These are phyloP conservation scores for Catostomus latipinnis DNA, from an alignment of 2,797 vertebrate genomes.

Conservation along the genomic window DNA sequence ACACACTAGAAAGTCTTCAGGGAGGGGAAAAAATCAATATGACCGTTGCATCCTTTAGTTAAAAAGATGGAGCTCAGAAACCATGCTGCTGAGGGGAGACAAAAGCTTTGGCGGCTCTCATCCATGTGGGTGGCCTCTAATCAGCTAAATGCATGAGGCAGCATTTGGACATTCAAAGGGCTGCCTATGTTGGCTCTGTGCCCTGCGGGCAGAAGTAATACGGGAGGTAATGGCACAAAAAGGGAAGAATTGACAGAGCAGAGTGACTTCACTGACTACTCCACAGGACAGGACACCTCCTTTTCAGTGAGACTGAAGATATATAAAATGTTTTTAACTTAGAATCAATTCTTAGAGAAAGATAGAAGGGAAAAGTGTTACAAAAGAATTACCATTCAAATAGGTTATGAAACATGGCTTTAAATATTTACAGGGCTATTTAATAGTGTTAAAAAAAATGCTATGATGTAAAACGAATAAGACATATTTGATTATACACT, in stretches of 20 bases:
- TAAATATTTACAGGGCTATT: not conserved
- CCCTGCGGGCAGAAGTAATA: slow-evolving; percentile 51
- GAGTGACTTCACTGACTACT: slow-evolving; percentile 1
- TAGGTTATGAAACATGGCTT: no score
- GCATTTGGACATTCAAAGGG: slow-evolving; percentile 66
- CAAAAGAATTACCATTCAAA: not conserved
- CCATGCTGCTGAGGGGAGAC: slow-evolving; percentile 45
- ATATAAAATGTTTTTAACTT: not conserved
- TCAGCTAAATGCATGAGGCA: slow-evolving; percentile 74
- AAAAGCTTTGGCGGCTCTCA: slow-evolving; percentile 64
- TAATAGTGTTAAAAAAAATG: not conserved
- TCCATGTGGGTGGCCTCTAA: slow-evolving; percentile 72
- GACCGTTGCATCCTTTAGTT: slow-evolving; percentile 44
- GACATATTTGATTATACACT: no score
- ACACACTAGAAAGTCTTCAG: slow-evolving; percentile 49
- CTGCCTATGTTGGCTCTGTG: slow-evolving; percentile 52
- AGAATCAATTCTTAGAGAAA: not conserved
- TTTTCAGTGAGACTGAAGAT: not conserved
- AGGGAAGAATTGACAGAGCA: slow-evolving; percentile 37
- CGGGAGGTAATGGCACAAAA: slow-evolving; percentile 44
- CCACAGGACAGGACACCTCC: not conserved
- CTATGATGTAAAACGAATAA: no score
- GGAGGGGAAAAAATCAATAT: slow-evolving; percentile 49
- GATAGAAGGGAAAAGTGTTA: not conserved
- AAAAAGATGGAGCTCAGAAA: slow-evolving; percentile 52